Conservation (phyloP, 2,113 vertebrate species). For the Xiphophorus maculatus region DNA sequence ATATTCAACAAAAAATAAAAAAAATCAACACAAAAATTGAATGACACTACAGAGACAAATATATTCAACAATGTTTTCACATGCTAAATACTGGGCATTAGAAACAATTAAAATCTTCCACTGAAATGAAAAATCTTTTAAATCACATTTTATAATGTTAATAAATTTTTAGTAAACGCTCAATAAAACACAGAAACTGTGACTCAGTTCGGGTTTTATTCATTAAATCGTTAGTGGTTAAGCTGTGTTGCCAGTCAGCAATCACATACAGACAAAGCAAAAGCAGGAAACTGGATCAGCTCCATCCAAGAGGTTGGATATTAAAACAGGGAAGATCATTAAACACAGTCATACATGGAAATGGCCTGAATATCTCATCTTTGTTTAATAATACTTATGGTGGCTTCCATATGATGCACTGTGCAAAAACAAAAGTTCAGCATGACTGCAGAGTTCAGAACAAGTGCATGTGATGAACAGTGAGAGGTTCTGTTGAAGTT, state of each 20-base stretch:
- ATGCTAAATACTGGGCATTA: neutral
- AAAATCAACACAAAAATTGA: too few relatives aligned
- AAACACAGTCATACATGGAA: neutral
- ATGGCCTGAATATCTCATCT: constrained; percentile 4
- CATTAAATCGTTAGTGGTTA: constrained; percentile 76
- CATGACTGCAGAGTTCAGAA: constrained; percentile 4
- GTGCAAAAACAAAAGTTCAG: neutral
- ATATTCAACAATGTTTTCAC: too few relatives aligned
- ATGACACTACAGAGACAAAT: too few relatives aligned
- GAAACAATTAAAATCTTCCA: neutral
- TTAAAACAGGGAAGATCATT: constrained; percentile 18
- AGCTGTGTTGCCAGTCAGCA: constrained; percentile 23
- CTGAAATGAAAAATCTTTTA: neutral
- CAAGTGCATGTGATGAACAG: constrained; percentile 6
- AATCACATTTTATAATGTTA: too few relatives aligned
- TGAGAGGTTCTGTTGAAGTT: constrained; percentile 15
- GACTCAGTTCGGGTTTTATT: constrained; percentile 72
- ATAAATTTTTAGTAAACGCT: neutral
- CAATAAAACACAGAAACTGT: constrained; percentile 40
- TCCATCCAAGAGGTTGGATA: neutral
- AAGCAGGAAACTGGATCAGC: constrained; percentile 15
- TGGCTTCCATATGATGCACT: constrained; percentile 11
- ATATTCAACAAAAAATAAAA: too few relatives aligned
- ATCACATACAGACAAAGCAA: constrained; percentile 46
- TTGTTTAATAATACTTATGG: neutral